phyloP scores from a whole-genome alignment of 2,888 invertebrate genomes.

The Alcis repandata region DNA sequence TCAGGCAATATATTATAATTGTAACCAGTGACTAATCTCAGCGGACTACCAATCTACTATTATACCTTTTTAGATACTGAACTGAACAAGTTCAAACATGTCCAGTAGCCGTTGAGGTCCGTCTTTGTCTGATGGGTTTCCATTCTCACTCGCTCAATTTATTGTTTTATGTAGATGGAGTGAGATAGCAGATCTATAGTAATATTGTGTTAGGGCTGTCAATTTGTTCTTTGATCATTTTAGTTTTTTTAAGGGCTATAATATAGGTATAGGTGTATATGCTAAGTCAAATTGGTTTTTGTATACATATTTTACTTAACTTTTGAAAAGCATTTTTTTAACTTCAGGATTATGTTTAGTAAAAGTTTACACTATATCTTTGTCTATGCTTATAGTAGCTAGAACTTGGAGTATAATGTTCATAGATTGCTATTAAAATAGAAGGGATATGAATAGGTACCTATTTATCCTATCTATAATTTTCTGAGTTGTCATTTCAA shows the following conservation, averaged over 20 bases:
- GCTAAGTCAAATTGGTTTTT: no score
- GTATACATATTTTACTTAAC: no score
- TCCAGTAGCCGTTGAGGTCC: conserved; percentile 6
- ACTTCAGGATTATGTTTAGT: no score
- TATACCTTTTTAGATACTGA: conserved; percentile 4
- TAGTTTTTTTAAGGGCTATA: not conserved
- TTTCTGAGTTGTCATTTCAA: no score
- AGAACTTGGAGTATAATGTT: no score
- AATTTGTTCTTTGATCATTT: not conserved
- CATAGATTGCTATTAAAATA: no score
- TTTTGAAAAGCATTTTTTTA: no score
- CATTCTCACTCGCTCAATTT: conserved; percentile 13
- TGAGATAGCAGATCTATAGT: conserved; percentile 43
- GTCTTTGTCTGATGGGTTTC: conserved; percentile 47
- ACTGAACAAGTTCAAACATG: conserved; percentile 53
- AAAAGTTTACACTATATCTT: no score
- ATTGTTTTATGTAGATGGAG: conserved; percentile 34
- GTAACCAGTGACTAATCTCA: not conserved
- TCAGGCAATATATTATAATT: not conserved
- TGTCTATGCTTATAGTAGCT: no score
- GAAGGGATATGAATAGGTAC: no score
- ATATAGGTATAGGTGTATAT: no score
- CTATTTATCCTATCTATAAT: no score
- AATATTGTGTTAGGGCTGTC: conserved; percentile 18
- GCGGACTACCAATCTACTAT: not conserved